Evolutionary conservation across 2,113 vertebrate genomes (phyloP).

Genomic region (Pomatorhinus ruficollis): DNA sequence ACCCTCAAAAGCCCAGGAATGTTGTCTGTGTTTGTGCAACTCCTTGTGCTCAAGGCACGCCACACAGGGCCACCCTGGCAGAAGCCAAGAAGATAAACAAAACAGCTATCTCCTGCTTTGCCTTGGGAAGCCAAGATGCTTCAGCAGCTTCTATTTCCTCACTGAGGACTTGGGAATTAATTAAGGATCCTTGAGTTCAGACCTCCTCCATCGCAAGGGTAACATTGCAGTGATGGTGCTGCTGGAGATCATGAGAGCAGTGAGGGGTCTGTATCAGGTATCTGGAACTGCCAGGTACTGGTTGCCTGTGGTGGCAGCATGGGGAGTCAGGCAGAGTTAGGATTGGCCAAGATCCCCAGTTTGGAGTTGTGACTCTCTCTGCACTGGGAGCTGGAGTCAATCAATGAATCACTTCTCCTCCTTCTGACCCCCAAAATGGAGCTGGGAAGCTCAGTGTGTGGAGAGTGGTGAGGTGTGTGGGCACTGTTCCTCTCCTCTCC

Average conservation of each 20-base stretch:
- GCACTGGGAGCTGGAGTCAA: accelerated
- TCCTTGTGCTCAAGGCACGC: neutral
- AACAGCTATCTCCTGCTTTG: neutral
- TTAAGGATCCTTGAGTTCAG: neutral
- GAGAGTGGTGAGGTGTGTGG: accelerated
- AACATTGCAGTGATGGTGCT: accelerated
- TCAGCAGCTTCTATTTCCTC: neutral
- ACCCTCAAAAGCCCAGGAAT: neutral
- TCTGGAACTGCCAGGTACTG: accelerated
- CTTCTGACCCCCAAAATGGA: neutral
- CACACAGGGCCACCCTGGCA: neutral
- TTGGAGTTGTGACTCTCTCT: neutral
- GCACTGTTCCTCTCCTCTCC: neutral
- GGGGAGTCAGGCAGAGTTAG: neutral
- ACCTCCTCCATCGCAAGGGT: accelerated
- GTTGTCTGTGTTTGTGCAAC: neutral
- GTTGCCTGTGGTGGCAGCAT: accelerated
- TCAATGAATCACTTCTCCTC: accelerated
- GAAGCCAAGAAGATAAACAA: neutral
- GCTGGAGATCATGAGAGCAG: neutral
- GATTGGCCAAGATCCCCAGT: neutral
- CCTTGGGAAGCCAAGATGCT: neutral
- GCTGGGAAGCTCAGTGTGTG: accelerated
- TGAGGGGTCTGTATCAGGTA: accelerated
- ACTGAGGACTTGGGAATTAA: neutral